A percentile compares a stretch with the other conserved stretches of the same genome.
Conservation (phyloP, 2,888 invertebrate species). For the Acrobasis consociella region DNA sequence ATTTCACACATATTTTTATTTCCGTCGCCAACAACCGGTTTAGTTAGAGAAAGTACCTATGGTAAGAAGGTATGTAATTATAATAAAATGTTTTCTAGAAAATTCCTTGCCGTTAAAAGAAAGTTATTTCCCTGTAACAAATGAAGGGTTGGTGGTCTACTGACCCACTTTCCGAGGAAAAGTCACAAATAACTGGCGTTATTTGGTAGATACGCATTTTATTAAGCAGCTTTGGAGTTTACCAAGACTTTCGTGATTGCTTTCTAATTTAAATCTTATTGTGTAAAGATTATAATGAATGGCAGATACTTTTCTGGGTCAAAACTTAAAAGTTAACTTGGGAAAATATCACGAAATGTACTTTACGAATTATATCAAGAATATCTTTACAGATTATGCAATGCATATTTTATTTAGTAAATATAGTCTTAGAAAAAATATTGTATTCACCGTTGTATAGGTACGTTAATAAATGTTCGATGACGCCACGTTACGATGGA, state of each 20-base stretch:
- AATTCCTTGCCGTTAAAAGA: slow-evolving; percentile 29
- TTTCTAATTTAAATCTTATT: slow-evolving; percentile 13
- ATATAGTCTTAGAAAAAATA: too few relatives aligned
- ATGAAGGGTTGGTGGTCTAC: slow-evolving; percentile 30
- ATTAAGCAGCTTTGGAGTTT: slow-evolving; percentile 10
- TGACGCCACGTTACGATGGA: too few relatives aligned
- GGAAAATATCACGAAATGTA: too few relatives aligned
- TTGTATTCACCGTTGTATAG: too few relatives aligned
- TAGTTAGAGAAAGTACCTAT: too few relatives aligned
- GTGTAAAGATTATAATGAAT: background rate
- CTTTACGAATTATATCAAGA: too few relatives aligned
- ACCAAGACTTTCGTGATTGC: background rate
- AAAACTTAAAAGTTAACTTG: background rate
- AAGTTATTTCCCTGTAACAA: slow-evolving; percentile 28
- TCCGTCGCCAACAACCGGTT: too few relatives aligned
- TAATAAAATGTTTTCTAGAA: slow-evolving; percentile 16
- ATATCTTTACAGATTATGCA: too few relatives aligned
- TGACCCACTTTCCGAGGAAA: slow-evolving; percentile 35
- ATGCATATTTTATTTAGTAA: too few relatives aligned
- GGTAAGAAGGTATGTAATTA: background rate
- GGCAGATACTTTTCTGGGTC: background rate
- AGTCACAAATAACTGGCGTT: slow-evolving; percentile 1
- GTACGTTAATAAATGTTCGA: too few relatives aligned
- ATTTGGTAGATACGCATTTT: slow-evolving; percentile 21
- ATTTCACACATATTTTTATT: too few relatives aligned